phyloP scores from a whole-genome alignment of 1,140 invertebrate genomes.

The Calliopsis andreniformis region DNA sequence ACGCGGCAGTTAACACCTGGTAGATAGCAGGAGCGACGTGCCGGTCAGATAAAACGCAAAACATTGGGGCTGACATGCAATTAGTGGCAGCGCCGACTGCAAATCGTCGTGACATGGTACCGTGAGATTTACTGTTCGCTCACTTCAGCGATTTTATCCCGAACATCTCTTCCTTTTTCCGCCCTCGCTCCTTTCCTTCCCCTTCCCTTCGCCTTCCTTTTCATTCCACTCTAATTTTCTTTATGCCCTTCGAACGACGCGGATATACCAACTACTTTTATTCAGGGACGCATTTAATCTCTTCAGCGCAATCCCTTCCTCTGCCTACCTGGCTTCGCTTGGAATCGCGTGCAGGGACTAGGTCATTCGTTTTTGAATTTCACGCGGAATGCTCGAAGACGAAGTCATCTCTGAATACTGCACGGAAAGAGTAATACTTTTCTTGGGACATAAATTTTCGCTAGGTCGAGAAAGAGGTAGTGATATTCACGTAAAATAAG shows the following conservation, averaged over 20 bases:
- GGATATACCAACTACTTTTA: not conserved
- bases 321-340: too few relatives aligned
- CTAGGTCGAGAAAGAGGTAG: too few relatives aligned
- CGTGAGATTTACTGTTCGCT: constrained; percentile 47
- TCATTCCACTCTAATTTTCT: constrained; percentile 37
- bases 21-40: constrained; percentile 44
- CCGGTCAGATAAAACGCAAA: constrained; percentile 64
- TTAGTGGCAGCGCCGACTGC: constrained; percentile 57
- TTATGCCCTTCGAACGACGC: constrained; percentile 12
- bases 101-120: constrained; percentile 53
- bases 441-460: too few relatives aligned
- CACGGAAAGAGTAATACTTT: too few relatives aligned
- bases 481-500: too few relatives aligned
- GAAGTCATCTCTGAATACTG: too few relatives aligned
- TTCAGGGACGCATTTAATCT: constrained; percentile 13
- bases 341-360: not conserved
- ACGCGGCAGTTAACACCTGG: constrained; percentile 55
- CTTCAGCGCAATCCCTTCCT: not conserved
- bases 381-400: not conserved
- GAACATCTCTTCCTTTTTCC: not conserved
- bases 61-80: constrained; percentile 60
- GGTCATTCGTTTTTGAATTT: not conserved
- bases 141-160: constrained; percentile 20
- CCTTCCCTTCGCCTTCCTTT: constrained; percentile 5
- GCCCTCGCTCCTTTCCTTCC: not conserved